Evolutionary conservation across 1,140 invertebrate species (phyloP).

Genomic region (Drosophila obscura): DNA sequence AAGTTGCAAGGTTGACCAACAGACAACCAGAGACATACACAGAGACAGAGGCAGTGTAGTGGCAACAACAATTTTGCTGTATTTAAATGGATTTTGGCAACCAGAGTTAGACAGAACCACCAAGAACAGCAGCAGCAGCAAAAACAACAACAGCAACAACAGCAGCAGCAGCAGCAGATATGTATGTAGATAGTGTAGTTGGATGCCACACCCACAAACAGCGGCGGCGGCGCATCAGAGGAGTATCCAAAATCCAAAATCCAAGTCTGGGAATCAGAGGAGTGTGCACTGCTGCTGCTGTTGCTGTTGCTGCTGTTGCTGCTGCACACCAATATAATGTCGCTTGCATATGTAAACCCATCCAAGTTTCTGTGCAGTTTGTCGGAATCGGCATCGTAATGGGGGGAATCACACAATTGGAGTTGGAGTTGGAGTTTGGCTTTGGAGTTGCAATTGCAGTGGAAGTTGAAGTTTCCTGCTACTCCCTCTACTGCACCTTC

Average conservation of each 20-base stretch:
- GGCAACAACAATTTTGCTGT: constrained; percentile 44
- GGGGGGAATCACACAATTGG: constrained; percentile 18
- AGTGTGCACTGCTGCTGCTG: too few species aligned
- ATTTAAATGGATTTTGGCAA: constrained; percentile 81
- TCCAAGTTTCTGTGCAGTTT: constrained; percentile 10
- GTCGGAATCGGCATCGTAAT: neutral
- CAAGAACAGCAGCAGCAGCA: constrained; percentile 26
- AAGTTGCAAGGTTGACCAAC: constrained; percentile 71
- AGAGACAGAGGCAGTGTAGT: constrained; percentile 13
- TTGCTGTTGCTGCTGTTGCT: too few species aligned
- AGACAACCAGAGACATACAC: constrained; percentile 37
- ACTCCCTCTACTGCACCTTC: too few species aligned
- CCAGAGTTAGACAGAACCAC: constrained; percentile 54
- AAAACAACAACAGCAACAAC: too few species aligned
- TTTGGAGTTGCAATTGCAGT: constrained; percentile 42
- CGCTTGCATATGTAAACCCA: constrained; percentile 42
- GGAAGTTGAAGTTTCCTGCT: constrained; percentile 14
- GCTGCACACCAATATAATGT: constrained; percentile 28
- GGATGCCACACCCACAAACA: constrained; percentile 35
- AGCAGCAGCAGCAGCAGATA: constrained; percentile 8
- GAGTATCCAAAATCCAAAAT: constrained; percentile 25
- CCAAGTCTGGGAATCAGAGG: constrained; percentile 2
- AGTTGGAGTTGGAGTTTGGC: constrained; percentile 18
- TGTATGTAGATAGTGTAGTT: constrained; percentile 20
- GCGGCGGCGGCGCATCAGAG: neutral